Evolutionary conservation across 2,888 invertebrate genomes (phyloP), one percentile per base, ranked within the genome.

Genomic region (Hyposoter dolosus): DNA sequence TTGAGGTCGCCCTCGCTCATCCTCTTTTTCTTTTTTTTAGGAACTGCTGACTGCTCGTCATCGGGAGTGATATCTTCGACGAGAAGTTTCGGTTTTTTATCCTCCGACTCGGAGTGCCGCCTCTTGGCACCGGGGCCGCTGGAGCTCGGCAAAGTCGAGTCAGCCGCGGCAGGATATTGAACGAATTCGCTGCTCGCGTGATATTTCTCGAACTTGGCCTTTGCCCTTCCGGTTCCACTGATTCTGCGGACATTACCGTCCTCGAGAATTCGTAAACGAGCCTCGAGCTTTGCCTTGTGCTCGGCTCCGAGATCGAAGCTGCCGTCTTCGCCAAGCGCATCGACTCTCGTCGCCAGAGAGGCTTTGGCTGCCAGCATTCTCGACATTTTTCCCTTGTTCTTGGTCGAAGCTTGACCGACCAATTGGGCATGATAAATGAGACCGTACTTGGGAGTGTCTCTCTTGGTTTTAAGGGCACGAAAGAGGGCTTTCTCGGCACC

Each of bases 401-500:
- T 98, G 0, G 97, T 96, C 92, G 97, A 98, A 0, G 98, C 96
- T 93, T 98, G 98, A 0, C 99, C 98, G 9, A 99, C 97, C 23
- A 99, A 94, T 91, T 98, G 97, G 0, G 99, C 97, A 93, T 99
- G 99, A 93, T 99, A 99, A 88, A 99, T 98, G 63, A 99, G 95
- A 95, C 99, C 99, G 94, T 99, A 99, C 93, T 99, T 99, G 0
- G 99, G 99, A 0, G 99, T 99, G 92, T 99, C 99, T 92, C 98
- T 98, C 92, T 99, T 99, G 0, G 99, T 98, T 94, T 99, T 99
- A 23, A 99, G 95, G 0, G 99, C 99, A 88, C 99, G 95, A 95
- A 99, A 99, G 15, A 99, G 94, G 0, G 99, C 99, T 93, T 99
- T 99, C 93, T 99, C 99, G 0, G 99, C 99, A 86, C 99, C 99